phyloP scores from a whole-genome alignment of 2,113 vertebrate species.

The Sylvilagus bachmani region DNA sequence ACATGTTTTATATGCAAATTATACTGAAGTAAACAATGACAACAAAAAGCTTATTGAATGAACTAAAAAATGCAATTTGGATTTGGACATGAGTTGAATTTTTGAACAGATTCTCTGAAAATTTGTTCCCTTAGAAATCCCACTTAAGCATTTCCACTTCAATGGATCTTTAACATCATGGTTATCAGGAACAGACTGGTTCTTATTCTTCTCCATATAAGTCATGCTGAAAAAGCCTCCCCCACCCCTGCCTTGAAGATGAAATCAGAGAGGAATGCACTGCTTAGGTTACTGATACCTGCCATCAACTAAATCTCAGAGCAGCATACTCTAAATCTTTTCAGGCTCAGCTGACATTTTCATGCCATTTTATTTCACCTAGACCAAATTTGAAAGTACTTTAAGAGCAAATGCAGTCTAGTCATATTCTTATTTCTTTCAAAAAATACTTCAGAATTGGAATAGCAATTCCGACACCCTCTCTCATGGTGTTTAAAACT shows the following conservation, averaged over 20 bases:
- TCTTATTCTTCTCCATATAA: slow-evolving; percentile 66
- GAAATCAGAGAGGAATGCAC: slow-evolving; percentile 77
- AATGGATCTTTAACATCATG: background rate
- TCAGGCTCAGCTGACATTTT: slow-evolving; percentile 72
- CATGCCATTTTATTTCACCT: slow-evolving; percentile 66
- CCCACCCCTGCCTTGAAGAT: slow-evolving; percentile 11
- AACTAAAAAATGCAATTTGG: background rate
- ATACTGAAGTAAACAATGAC: background rate
- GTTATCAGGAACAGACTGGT: background rate
- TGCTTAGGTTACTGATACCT: slow-evolving; percentile 72
- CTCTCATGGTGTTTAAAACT: slow-evolving; percentile 67
- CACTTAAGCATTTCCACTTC: background rate
- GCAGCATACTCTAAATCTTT: slow-evolving; percentile 74
- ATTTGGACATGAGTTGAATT: background rate
- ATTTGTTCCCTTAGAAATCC: background rate
- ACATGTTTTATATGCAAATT: background rate
- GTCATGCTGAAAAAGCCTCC: slow-evolving; percentile 65
- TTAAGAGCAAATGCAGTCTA: slow-evolving; percentile 66
- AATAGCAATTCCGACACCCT: slow-evolving; percentile 51
- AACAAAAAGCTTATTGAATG: background rate
- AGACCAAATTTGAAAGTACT: slow-evolving; percentile 74
- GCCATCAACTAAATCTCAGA: slow-evolving; percentile 72
- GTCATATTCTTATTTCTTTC: slow-evolving; percentile 47
- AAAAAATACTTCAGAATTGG: slow-evolving; percentile 39
- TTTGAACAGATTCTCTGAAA: slow-evolving; percentile 15